Conservation (phyloP, 2,797 vertebrate species). For the Protosalanx chinensis region DNA sequence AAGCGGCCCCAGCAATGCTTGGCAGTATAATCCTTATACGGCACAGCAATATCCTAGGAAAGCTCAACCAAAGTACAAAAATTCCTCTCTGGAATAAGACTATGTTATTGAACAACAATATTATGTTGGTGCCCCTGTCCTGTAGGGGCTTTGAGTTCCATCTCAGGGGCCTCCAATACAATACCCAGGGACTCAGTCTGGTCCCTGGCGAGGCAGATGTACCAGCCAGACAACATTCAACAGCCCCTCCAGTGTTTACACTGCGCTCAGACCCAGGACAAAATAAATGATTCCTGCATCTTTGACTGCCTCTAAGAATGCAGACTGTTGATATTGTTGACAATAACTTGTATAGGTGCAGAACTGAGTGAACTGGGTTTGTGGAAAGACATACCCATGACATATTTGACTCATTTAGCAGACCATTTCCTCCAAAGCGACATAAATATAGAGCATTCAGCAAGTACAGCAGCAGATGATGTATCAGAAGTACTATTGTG, state of each 20-base stretch:
- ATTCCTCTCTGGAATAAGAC: slow-evolving; percentile 58
- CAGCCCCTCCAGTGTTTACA: slow-evolving; percentile 54
- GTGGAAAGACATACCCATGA: neutral
- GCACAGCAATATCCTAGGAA: slow-evolving; percentile 56
- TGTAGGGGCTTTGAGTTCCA: slow-evolving; percentile 52
- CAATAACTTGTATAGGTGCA: slow-evolving; percentile 54
- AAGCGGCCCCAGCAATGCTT: slow-evolving; percentile 38
- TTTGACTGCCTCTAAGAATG: slow-evolving; percentile 51
- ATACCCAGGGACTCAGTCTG: slow-evolving; percentile 53
- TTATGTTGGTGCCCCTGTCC: slow-evolving; percentile 51
- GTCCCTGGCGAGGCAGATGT: slow-evolving; percentile 47
- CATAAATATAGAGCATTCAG: too few species aligned
- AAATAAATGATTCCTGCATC: slow-evolving; percentile 49
- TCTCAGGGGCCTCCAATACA: slow-evolving; percentile 53
- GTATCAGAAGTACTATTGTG: neutral
- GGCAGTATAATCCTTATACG: slow-evolving; percentile 35
- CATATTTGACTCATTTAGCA: neutral
- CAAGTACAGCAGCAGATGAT: too few species aligned
- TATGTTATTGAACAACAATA: slow-evolving; percentile 32
- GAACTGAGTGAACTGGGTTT: slow-evolving; percentile 20
- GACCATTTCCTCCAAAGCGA: too few species aligned
- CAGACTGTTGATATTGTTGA: slow-evolving; percentile 61
- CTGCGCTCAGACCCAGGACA: slow-evolving; percentile 51
- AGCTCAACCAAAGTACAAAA: slow-evolving; percentile 48
- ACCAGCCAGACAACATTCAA: slow-evolving; percentile 72